Conservation (phyloP, 2,113 vertebrate species). For the Strix uralensis region DNA sequence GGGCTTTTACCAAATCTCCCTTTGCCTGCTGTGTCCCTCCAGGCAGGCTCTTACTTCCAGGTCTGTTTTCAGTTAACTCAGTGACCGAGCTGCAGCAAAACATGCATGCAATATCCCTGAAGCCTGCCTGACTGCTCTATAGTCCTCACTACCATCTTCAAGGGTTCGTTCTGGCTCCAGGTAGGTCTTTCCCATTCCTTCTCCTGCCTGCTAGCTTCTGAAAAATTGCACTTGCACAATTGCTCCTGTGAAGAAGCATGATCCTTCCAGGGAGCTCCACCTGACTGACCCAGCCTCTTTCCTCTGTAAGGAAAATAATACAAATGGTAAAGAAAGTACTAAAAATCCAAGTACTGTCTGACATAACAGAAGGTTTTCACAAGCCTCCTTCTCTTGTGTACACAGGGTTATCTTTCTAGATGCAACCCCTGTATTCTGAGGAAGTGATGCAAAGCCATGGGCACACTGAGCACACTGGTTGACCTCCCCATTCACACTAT, state of each 20-base stretch:
- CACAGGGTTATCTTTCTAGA: background rate
- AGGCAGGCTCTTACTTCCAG: background rate
- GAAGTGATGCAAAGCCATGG: background rate
- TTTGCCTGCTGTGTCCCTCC: background rate
- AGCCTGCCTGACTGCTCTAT: background rate
- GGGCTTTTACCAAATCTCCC: background rate
- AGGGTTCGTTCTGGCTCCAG: background rate
- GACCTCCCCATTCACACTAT: background rate
- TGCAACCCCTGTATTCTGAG: background rate
- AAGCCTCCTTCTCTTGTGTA: background rate
- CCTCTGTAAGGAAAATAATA: background rate
- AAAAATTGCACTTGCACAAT: background rate
- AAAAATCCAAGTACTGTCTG: background rate
- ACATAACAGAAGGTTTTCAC: background rate
- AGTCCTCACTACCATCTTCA: background rate
- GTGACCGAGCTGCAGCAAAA: background rate
- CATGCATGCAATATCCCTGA: fast-evolving
- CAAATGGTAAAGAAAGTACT: background rate
- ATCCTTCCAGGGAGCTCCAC: background rate
- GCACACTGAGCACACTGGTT: fast-evolving
- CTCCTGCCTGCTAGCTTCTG: background rate
- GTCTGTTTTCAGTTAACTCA: background rate
- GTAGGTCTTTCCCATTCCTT: background rate
- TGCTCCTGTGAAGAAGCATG: fast-evolving
- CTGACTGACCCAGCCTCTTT: fast-evolving